A percentile compares a stretch with the other conserved stretches of the same genome.
phyloP scores from a whole-genome alignment of 2,888 invertebrate genomes.

The Luperina testacea region DNA sequence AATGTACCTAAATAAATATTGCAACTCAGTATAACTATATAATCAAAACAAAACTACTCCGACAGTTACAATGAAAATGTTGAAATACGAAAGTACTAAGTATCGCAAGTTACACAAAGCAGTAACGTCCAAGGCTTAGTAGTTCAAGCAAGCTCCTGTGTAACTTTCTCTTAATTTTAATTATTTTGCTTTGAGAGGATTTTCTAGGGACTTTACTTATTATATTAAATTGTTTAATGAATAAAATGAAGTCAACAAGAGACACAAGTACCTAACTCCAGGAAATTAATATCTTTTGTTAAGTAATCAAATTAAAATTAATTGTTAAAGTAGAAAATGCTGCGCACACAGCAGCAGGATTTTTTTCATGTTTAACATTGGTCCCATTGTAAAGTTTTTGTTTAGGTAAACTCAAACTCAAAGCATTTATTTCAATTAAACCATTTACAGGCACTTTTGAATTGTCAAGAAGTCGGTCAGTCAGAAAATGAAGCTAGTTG shows the following conservation, averaged over 20 bases:
- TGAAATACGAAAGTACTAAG: slow-evolving; percentile 8
- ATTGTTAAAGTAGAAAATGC: not conserved
- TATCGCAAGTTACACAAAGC: slow-evolving; percentile 29
- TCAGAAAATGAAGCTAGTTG: no score
- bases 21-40: not conserved
- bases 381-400: not conserved
- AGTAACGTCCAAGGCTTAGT: slow-evolving; percentile 27
- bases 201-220: slow-evolving; percentile 22
- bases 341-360: not conserved
- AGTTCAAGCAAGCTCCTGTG: slow-evolving; percentile 8
- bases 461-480: no score
- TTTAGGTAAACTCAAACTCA: not conserved
- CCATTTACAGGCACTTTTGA: no score
- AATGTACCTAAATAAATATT: not conserved
- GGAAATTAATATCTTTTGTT: not conserved
- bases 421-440: no score
- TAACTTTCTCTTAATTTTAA: slow-evolving; percentile 37
- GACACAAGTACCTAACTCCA: not conserved
- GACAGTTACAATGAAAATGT: slow-evolving; percentile 14
- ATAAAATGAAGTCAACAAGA: not conserved
- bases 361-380: not conserved
- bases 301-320: not conserved
- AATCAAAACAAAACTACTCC: slow-evolving; percentile 15
- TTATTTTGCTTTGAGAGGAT: slow-evolving; percentile 44
- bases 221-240: slow-evolving; percentile 11